phyloP scores from a whole-genome alignment of 2,113 vertebrate species.

The Hemibates koningsi region DNA sequence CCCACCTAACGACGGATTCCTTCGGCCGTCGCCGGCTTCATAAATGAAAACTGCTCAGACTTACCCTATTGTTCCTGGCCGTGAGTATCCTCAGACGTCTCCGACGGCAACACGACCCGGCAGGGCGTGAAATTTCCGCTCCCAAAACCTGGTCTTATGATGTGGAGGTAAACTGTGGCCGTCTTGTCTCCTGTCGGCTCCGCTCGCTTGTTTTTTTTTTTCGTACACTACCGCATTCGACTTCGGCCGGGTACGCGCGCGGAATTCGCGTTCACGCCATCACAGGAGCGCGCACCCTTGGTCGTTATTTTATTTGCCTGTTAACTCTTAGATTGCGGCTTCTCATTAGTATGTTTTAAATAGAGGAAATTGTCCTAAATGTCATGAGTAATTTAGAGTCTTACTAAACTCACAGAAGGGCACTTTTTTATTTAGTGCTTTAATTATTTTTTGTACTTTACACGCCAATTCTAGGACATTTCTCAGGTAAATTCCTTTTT shows the following conservation, averaged over 20 bases:
- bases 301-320: background rate
- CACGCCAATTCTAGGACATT: background rate
- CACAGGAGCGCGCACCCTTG: conserved; percentile 57
- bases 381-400: background rate
- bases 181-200: conserved; percentile 38
- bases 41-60: background rate
- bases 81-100: conserved; percentile 26
- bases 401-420: background rate
- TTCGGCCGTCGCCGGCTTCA: background rate
- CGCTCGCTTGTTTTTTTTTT: conserved; percentile 64
- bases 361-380: background rate
- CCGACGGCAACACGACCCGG: conserved; percentile 31
- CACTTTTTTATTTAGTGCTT: background rate
- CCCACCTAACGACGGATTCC: conserved; percentile 42
- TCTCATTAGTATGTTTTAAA: background rate
- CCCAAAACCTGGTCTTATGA: conserved; percentile 35
- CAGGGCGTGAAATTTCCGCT: conserved; percentile 52
- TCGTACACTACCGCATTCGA: conserved; percentile 60
- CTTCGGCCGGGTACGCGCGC: conserved; percentile 60
- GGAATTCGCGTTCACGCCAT: conserved; percentile 39
- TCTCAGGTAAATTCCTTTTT: background rate
- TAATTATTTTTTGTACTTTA: background rate
- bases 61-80: conserved; percentile 61
- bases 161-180: conserved; percentile 45
- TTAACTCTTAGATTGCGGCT: conserved; percentile 6